phyloP scores from a whole-genome alignment of 2,797 vertebrate genomes.

The Propithecus perrieri region DNA sequence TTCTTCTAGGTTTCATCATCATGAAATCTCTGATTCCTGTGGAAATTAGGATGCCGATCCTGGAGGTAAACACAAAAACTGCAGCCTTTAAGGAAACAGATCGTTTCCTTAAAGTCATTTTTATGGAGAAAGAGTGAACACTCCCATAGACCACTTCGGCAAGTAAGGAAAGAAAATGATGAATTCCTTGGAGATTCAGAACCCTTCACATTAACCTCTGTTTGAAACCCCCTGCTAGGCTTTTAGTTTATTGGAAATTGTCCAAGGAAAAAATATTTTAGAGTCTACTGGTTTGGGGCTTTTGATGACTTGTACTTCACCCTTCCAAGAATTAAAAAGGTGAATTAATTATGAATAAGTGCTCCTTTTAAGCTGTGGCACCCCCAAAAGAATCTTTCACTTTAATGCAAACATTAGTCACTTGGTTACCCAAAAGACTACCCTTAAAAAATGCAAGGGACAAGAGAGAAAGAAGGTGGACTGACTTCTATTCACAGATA shows the following conservation, averaged over 20 bases:
- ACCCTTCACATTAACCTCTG: conserved; percentile 3
- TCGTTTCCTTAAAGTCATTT: conserved; percentile 12
- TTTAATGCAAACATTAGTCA: not conserved
- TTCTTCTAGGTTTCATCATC: not conserved
- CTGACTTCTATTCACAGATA: not conserved
- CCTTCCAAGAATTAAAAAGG: conserved; percentile 12
- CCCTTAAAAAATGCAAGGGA: not conserved
- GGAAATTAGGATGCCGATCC: not conserved
- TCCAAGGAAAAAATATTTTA: conserved; percentile 35
- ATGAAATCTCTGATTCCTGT: conserved; percentile 34
- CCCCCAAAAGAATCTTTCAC: not conserved
- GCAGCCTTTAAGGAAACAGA: not conserved
- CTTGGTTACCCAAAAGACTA: not conserved
- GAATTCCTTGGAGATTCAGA: conserved; percentile 19
- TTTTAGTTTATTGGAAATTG: conserved; percentile 44
- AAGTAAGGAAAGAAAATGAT: not conserved
- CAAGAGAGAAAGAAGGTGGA: not conserved
- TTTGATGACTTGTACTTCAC: conserved; percentile 54
- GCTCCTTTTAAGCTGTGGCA: not conserved
- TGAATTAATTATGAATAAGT: not conserved
- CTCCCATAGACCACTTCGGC: not conserved
- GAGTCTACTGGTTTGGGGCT: conserved; percentile 45
- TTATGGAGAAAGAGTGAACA: conserved; percentile 35
- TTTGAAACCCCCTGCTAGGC: not conserved
- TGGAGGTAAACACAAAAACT: not conserved